Evolutionary conservation across 2,797 vertebrate genomes (phyloP), one percentile per base, ranked within the genome.

Genomic region (Sebastes elongatus): DNA sequence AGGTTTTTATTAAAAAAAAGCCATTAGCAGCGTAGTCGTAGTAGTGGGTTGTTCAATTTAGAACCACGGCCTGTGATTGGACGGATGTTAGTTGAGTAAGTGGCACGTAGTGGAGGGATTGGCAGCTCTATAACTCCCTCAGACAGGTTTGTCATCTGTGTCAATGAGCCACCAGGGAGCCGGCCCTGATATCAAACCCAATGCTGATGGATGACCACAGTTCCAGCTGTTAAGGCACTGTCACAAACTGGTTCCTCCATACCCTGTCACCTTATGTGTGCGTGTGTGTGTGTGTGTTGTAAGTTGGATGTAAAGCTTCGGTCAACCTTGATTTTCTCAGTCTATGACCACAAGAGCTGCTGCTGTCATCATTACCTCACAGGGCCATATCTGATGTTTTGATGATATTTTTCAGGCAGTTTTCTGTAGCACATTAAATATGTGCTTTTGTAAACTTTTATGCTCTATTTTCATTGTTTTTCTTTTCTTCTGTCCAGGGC

Each of bases 141-240:
- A 62, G 92, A 91, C 91, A 92, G 92, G 90, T 93, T 93, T 94
- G 91, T 95, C 95, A 94, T 94, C 86, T 91, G 90, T 92, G 89
- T 94, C 95, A 93, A 93, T 88, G 93, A 92, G 91, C 91, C 94
- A 94, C 92, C 90, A 76, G 94, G 94, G 95, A 94, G 86, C 81
- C 84, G 63, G 86, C 89, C 92, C 87, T 87, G 89, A 93, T 93
- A 93, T 95, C 95, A 95, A 92, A 93, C 92, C 89, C 92, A 89
- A 65, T 87, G 71, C 90, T 95, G 95, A 96, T 92, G 92, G 95
- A 95, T 93, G 93, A 89, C 87, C 82, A 75, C 81, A 78, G 86
- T 81, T 94, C 91, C 91, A 94, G 94, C 93, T 95, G 91, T 92
- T 94, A 92, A 88, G 83, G 86, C 87, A 80, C 79, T 84, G 91